Evolutionary conservation across 2,888 invertebrate species (phyloP).

Genomic region (Athalia cordata): DNA sequence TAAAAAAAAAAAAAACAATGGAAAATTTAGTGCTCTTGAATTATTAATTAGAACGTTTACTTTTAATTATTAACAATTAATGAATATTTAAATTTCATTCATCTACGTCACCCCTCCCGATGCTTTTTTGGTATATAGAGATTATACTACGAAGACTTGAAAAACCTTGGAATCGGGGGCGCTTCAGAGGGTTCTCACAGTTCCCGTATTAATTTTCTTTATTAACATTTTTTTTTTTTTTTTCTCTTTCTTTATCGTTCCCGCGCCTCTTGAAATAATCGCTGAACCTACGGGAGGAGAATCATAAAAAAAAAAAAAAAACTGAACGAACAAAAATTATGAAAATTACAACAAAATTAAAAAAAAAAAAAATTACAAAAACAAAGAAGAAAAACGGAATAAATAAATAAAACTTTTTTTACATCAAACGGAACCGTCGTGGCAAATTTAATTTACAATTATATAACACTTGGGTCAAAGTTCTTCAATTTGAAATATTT

Average conservation of each 20-base stretch:
- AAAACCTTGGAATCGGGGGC: neutral
- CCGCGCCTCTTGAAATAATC: no score
- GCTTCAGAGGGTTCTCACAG: neutral
- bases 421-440: neutral
- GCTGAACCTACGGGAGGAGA: no score
- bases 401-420: neutral
- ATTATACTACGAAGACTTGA: conserved; percentile 14
- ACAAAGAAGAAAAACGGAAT: neutral
- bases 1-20: no score
- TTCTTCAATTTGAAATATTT: neutral
- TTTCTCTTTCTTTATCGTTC: neutral
- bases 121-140: no score
- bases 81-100: neutral
- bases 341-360: neutral
- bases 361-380: neutral
- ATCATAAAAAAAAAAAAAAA: no score
- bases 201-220: conserved; percentile 25
- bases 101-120: neutral
- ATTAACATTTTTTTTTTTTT: conserved; percentile 10
- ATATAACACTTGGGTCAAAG: no score
- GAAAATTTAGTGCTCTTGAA: no score
- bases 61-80: no score
- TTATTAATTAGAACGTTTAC: no score
- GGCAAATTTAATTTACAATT: neutral
- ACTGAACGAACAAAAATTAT: neutral